Evolutionary conservation across 2,113 vertebrate species (phyloP), one percentile per base, ranked within the genome.

Genomic region (Phalacrocorax aristotelis): DNA sequence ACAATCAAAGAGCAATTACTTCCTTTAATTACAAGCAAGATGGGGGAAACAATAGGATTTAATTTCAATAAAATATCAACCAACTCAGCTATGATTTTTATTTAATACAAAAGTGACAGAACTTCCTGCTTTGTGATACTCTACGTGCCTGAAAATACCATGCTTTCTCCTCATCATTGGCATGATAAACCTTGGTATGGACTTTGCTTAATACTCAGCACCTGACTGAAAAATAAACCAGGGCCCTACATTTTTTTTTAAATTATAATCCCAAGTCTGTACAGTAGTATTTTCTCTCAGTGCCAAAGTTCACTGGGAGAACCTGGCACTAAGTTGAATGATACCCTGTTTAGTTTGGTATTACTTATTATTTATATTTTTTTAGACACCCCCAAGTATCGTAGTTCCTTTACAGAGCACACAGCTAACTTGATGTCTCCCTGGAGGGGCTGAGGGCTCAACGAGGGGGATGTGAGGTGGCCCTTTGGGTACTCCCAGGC

Each of bases 1-100:
- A 87, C 74, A 95, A 87, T 96, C 89, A 89, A 95, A 94, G 60
- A 91, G 60, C 92, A 95, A 96, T 98, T 83, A 77, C 61, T 94
- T 85, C 71, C 66, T 82, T 95, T 26, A 55, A 58, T 94, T 93
- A 70, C 55, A 81, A 40, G 32, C 54, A 94, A 88, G 57, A 82
- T 78, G 75, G 38, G 36, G 36, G 61, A 93, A 92, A 95, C 64
- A 90, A 46, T 30, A 74, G 20, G n/a, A 78, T 89, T 95, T 89
- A 90, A 95, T 96, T 90, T 93, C 81, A 84, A 30, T 79, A 82
- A 80, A 85, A 94, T 21, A 29, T 90, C 83, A n/a, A 66, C 11
- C 51, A 51, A 52, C 25, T 49, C 29, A 62, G 42, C 57, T 65
- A 36, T 49, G 40, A 54, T 48, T 89, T 94, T 80, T 58, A 87